Evolutionary conservation across 2,113 vertebrate species (phyloP), one percentile per base, ranked within the genome.

Genomic region (Toxotes chatareus): DNA sequence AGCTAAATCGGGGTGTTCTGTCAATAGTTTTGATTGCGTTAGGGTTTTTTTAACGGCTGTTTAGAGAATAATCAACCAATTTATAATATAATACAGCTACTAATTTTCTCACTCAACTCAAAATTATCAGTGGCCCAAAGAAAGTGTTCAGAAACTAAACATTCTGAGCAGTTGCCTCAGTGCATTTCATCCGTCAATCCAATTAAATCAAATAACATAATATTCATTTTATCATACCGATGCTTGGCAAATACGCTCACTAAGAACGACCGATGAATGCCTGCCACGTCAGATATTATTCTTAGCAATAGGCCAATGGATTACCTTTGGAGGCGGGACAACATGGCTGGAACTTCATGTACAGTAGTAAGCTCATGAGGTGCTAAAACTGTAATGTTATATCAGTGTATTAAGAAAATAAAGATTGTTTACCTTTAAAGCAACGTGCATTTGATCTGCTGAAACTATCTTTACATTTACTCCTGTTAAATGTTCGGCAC

Each of bases 221-320:
- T 76, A 32, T 42, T 12, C n/a, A 44, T n/a, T 61, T 63, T 60
- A 21, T 76, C 34, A 57, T 69, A 31, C 7, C 14, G 6, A 16
- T 47, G 55, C 10, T 32, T 36, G 32, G 12, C 31, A 34, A 16
- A n/a, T 19, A 31, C 5, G 4, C 13, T 59, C 11, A 2, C 2
- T 10, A 47, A 47, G 23, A 74, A 32, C 21, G 71, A 23, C 91
- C 92, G 93, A 94, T 94, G 46, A 71, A 4, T 1, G 14, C 2
- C 7, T 31, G 0, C 0, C 0, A 81, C 84, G 81, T 86, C 83
- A 87, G 0, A 14, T 0, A 9, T 27, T 44, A 40, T 53, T 89
- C 44, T 83, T 11, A 47, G 8, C 0, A 4, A 14, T 38, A 4
- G 21, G 67, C 93, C 92, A 94, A 94, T 93, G 10, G 73, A 1